Conservation (phyloP, 2,888 invertebrate species). For the Pandemis cinnamomeana region DNA sequence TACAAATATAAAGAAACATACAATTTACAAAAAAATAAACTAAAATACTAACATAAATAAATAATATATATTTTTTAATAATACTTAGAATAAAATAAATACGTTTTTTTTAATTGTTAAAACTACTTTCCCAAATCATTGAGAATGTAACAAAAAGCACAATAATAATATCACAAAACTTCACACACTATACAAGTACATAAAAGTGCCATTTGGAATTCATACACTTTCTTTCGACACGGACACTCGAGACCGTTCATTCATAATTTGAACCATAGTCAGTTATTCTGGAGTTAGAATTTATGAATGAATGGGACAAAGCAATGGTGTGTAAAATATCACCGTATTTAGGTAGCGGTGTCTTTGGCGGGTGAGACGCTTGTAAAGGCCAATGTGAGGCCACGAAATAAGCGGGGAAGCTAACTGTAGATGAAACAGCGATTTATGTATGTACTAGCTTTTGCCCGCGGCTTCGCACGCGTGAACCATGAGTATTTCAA, state of each 20-base stretch:
- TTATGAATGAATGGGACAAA: conserved; percentile 48
- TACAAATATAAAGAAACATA: no score
- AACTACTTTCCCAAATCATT: no score
- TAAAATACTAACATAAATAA: no score
- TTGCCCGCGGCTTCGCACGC: no score
- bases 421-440: not conserved
- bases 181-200: conserved; percentile 2
- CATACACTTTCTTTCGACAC: conserved; percentile 47
- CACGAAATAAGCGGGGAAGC: conserved; percentile 24
- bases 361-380: conserved; percentile 64
- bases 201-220: conserved; percentile 31
- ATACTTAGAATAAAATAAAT: no score
- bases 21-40: no score
- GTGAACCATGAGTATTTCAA: no score
- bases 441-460: no score
- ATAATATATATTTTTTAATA: no score
- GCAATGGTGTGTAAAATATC: conserved; percentile 63
- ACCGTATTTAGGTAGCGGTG: conserved; percentile 70
- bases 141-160: no score
- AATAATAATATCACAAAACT: conserved; percentile 5
- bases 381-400: conserved; percentile 49
- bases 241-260: conserved; percentile 50
- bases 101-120: no score
- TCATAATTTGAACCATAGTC: conserved; percentile 45
- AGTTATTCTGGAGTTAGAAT: conserved; percentile 44